phyloP scores from a whole-genome alignment of 23 tunicate species.

The Corella eumyota region DNA sequence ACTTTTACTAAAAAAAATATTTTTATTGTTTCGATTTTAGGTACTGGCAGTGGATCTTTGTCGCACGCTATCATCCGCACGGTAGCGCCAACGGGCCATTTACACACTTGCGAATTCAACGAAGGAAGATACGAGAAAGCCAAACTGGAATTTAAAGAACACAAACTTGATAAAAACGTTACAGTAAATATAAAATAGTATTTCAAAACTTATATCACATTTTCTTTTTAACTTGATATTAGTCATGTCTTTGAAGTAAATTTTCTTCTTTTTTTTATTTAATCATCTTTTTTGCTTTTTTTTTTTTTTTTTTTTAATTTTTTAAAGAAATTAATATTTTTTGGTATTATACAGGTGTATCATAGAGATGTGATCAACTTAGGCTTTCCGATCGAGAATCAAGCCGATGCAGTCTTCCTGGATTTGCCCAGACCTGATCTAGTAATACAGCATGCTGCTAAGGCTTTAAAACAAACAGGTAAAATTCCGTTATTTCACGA shows the following conservation, averaged over 20 bases:
- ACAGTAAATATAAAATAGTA: constrained; percentile 30
- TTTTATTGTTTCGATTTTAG: no score
- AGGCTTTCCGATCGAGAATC: constrained; percentile 71
- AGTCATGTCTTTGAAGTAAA: no score
- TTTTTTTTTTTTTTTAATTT: no score
- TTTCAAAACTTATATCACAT: no score
- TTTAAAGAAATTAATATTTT: neutral
- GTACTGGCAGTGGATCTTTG: constrained; percentile 97
- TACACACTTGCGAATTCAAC: constrained; percentile 92
- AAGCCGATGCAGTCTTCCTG: constrained; percentile 95
- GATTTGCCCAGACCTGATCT: constrained; percentile 79
- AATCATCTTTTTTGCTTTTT: no score
- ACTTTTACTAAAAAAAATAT: no score
- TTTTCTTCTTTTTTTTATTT: no score
- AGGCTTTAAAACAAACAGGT: constrained; percentile 66
- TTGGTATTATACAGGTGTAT: constrained; percentile 26
- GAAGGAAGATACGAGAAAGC: constrained; percentile 56
- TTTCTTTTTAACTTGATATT: no score
- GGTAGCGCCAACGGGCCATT: constrained; percentile 64
- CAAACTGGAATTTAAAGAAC: constrained; percentile 54
- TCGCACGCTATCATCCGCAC: constrained; percentile 88
- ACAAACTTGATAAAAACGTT: constrained; percentile 49
- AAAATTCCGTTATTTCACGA: no score
- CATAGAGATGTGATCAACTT: constrained; percentile 73
- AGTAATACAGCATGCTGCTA: constrained; percentile 47